Conservation (phyloP, 2,797 vertebrate species). For the Buphagus erythrorhynchus region DNA sequence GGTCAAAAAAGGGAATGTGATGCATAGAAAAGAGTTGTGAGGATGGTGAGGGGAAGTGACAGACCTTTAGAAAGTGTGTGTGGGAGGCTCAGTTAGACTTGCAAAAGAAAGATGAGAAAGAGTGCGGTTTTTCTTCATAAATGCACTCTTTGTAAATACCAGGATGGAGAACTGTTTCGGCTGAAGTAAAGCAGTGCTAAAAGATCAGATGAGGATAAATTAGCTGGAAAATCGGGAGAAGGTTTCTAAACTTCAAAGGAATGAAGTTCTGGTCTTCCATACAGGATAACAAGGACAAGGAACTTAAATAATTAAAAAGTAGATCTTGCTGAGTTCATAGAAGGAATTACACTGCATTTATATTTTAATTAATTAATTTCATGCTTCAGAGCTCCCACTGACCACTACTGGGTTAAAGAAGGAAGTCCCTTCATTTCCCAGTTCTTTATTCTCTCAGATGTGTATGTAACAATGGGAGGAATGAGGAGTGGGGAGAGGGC, state of each 20-base stretch:
- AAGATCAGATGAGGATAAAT: constrained; percentile 50
- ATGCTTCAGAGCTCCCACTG: constrained; percentile 66
- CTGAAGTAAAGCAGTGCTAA: not conserved
- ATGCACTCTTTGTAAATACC: not conserved
- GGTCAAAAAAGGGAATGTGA: not conserved
- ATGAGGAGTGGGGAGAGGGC: not conserved
- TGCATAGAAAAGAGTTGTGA: not conserved
- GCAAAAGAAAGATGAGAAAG: not conserved
- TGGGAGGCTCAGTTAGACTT: not conserved
- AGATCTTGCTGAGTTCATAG: constrained; percentile 48
- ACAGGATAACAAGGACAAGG: constrained; percentile 21
- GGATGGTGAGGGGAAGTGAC: not conserved
- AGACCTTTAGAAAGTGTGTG: not conserved
- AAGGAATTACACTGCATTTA: constrained; percentile 46
- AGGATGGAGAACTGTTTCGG: not conserved
- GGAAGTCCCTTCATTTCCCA: constrained; percentile 31
- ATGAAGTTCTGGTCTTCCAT: constrained; percentile 33
- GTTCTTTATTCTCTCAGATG: constrained; percentile 38
- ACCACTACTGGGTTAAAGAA: constrained; percentile 57
- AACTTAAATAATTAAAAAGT: constrained; percentile 65
- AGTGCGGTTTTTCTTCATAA: not conserved
- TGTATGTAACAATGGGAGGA: constrained; percentile 6
- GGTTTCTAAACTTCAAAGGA: constrained; percentile 51
- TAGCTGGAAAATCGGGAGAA: constrained; percentile 21
- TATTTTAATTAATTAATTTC: constrained; percentile 73